These are phyloP conservation scores for Anodontia alba DNA, from an alignment of 2,888 invertebrate species.

Conservation along the genomic window DNA sequence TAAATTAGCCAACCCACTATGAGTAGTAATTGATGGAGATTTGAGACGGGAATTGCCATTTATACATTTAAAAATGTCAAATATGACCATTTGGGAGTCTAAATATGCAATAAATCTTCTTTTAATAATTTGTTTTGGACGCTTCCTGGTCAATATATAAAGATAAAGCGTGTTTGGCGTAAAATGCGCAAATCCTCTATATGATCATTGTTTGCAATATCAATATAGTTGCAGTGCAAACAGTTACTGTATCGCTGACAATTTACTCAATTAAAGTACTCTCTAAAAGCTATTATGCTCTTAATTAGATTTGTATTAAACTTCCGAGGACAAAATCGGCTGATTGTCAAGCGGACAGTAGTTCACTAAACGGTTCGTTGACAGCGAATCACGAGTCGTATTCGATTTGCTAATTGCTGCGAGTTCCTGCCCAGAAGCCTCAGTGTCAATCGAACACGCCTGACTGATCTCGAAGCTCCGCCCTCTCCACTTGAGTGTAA, in stretches of 20 bases:
- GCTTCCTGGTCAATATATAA: neutral
- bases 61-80: neutral
- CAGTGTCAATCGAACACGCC: conserved; percentile 33
- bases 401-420: conserved; percentile 36
- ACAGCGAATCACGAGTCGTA: conserved; percentile 35
- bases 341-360: conserved; percentile 28
- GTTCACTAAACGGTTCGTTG: conserved; percentile 45
- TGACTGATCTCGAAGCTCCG: conserved; percentile 50
- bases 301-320: conserved; percentile 48
- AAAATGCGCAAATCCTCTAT: too few relatives aligned
- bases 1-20: too few relatives aligned
- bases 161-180: too few relatives aligned
- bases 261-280: conserved; percentile 31
- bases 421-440: conserved; percentile 14
- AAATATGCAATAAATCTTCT: neutral
- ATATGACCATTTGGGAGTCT: neutral
- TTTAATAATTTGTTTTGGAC: neutral
- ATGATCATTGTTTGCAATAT: too few relatives aligned
- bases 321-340: conserved; percentile 7
- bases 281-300: conserved; percentile 30
- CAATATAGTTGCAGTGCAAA: neutral
- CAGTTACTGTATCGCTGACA: neutral
- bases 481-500: conserved; percentile 43
- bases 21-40: neutral
- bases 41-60: neutral